Percentiles rank a stretch among this genome's conserved stretches.
Conservation (phyloP, 2,888 invertebrate genomes). For the Priocnemis perturbator region DNA sequence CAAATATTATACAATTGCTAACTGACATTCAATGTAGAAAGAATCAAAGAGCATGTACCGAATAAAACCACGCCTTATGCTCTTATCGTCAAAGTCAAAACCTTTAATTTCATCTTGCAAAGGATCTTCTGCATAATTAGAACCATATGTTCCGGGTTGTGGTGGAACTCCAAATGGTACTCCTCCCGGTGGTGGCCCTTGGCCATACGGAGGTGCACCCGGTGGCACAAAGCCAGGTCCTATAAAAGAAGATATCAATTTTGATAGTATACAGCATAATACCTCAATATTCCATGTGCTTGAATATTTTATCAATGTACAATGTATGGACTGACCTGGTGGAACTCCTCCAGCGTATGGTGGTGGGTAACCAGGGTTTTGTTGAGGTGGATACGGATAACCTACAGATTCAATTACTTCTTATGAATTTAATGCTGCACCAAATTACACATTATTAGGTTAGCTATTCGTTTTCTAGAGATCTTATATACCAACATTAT, state of each 20-base stretch:
- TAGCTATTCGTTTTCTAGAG: not conserved
- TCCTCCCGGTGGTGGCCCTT: slow-evolving; percentile 38
- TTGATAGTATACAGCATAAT: not conserved
- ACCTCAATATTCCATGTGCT: not conserved
- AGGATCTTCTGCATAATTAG: slow-evolving; percentile 74
- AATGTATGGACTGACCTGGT: slow-evolving; percentile 31
- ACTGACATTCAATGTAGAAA: not conserved
- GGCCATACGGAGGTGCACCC: slow-evolving; percentile 59
- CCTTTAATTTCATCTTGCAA: slow-evolving; percentile 81
- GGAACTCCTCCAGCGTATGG: slow-evolving; percentile 46
- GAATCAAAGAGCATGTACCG: slow-evolving; percentile 74
- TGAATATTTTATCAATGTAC: not conserved
- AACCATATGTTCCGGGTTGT: slow-evolving; percentile 68
- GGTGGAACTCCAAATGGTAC: slow-evolving; percentile 31
- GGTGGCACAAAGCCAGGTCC: slow-evolving; percentile 63
- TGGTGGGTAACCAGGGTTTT: slow-evolving; percentile 64
- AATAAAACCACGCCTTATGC: slow-evolving; percentile 84
- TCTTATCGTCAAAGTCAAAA: slow-evolving; percentile 84
- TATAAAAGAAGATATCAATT: slow-evolving; percentile 29
- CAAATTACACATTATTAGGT: not conserved
- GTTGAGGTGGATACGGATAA: slow-evolving; percentile 54
- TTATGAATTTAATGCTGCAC: not conserved
- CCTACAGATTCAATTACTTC: slow-evolving; percentile 47
- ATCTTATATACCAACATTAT: no score
- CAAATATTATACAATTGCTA: no score